A percentile compares a stretch with the other conserved stretches of the same genome.
Evolutionary conservation across 2,113 vertebrate species (phyloP).

Genomic region (Nymphicus hollandicus): DNA sequence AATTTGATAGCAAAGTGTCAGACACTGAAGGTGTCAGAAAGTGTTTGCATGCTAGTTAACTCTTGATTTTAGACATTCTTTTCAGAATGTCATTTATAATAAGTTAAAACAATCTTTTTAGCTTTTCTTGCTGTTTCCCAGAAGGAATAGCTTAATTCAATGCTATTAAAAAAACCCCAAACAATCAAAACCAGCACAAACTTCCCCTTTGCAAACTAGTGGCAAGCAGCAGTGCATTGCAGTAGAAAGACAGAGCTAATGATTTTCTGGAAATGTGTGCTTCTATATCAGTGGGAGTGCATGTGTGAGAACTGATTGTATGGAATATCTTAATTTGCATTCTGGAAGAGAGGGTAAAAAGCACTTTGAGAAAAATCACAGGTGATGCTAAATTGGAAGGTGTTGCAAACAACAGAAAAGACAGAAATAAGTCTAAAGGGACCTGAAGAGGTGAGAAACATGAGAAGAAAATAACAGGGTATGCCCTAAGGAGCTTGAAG

Average conservation of each 20-base stretch:
- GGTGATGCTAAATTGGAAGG: neutral
- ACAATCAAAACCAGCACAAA: too few relatives aligned
- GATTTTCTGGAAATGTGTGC: neutral
- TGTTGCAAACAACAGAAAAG: neutral
- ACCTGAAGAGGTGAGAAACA: neutral
- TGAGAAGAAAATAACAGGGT: neutral
- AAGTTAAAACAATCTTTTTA: neutral
- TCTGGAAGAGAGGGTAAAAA: neutral
- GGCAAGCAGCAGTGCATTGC: neutral
- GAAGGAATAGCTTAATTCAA: neutral
- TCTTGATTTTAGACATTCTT: neutral
- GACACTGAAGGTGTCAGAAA: neutral
- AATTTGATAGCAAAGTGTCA: neutral
- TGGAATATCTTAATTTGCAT: neutral
- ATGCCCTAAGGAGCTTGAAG: neutral
- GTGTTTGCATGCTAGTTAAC: neutral
- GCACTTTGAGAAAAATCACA: neutral
- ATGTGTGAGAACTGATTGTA: neutral
- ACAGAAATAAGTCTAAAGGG: neutral
- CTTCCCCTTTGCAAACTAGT: neutral
- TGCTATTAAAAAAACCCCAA: rapidly evolving
- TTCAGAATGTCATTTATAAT: neutral
- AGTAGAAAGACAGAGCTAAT: neutral
- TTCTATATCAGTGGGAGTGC: neutral
- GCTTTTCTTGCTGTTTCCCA: neutral